Evolutionary conservation across 2,113 vertebrate species (phyloP).

Genomic region (Paraplagusia blochii): DNA sequence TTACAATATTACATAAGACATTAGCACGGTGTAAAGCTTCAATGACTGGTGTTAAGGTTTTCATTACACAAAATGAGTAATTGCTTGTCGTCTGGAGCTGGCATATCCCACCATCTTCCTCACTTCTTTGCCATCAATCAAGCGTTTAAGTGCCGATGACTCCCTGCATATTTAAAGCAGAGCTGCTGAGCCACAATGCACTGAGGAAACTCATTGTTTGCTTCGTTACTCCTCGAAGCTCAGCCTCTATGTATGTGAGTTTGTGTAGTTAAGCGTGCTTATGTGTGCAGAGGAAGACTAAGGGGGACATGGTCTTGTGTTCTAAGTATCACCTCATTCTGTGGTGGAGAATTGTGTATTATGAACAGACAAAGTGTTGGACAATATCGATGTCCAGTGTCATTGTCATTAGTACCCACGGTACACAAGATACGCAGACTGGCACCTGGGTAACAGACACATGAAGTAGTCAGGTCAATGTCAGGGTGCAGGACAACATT

Average conservation of each 20-base stretch:
- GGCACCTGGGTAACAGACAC: too few species aligned
- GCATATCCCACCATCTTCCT: conserved; percentile 79
- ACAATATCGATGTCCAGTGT: too few species aligned
- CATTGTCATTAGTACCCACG: too few species aligned
- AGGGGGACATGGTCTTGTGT: conserved; percentile 48
- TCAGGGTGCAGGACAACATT: too few species aligned
- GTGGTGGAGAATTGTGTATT: too few species aligned
- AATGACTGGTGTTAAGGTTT: conserved; percentile 80
- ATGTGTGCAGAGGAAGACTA: conserved; percentile 41
- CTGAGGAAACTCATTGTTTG: conserved; percentile 72
- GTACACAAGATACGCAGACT: too few species aligned
- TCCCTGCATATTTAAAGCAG: conserved; percentile 72
- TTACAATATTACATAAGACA: conserved; percentile 77
- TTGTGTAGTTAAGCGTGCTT: conserved; percentile 24
- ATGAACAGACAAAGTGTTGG: too few species aligned
- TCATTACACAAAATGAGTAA: conserved; percentile 82
- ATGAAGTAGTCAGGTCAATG: too few species aligned
- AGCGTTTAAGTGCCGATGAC: conserved; percentile 78
- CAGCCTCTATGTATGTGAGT: conserved; percentile 25
- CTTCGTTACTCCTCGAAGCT: conserved; percentile 69
- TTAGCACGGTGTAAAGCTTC: conserved; percentile 74
- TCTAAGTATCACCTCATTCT: conserved; percentile 54
- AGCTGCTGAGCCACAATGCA: conserved; percentile 67
- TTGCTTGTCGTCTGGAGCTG: conserved; percentile 78
- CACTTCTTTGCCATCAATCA: conserved; percentile 80